A percentile compares a stretch with the other conserved stretches of the same genome.
Conservation (phyloP, 2,797 vertebrate genomes). For the Lepidocolaptes lacrymiger region DNA sequence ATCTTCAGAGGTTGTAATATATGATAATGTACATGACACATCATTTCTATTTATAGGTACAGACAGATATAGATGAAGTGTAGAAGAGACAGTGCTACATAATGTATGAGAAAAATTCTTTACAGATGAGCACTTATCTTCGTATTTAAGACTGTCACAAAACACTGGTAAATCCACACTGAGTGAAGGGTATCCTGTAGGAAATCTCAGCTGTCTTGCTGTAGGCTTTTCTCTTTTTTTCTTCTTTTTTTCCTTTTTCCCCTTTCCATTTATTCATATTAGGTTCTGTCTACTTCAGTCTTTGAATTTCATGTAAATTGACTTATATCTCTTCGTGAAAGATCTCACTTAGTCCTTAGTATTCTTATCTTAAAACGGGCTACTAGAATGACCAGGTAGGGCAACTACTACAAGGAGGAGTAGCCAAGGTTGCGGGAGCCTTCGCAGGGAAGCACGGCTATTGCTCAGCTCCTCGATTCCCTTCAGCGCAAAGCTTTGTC, state of each 20-base stretch:
- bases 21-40: not conserved
- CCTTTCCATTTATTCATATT: not conserved
- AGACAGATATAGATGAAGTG: not conserved
- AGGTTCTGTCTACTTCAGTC: not conserved
- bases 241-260: fast-evolving
- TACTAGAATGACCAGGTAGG: not conserved
- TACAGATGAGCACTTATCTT: not conserved
- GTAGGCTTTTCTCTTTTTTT: not conserved
- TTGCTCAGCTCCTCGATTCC: not conserved
- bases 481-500: not conserved
- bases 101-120: not conserved
- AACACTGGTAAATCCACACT: not conserved
- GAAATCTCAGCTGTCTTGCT: not conserved
- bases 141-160: not conserved
- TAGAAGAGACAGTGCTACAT: not conserved
- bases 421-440: not conserved
- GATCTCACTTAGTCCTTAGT: not conserved
- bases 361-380: not conserved
- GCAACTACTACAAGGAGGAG: not conserved
- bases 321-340: not conserved
- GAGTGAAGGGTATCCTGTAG: not conserved
- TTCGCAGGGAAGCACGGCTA: fast-evolving
- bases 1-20: conserved; percentile 13
- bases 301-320: not conserved
- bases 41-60: conserved; percentile 51